phyloP scores from a whole-genome alignment of 2,797 vertebrate species.

The Pristis pectinata region DNA sequence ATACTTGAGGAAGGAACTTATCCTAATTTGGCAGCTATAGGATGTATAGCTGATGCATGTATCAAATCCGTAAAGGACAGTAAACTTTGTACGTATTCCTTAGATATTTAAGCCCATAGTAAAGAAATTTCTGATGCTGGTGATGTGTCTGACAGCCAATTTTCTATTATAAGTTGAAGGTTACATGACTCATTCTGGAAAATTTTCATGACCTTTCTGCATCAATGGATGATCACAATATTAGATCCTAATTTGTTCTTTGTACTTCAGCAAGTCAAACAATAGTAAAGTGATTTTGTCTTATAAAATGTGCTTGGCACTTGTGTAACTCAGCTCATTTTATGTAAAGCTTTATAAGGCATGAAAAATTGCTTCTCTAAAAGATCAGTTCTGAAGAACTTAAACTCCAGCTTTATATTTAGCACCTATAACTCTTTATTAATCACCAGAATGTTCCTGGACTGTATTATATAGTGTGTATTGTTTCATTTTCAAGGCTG shows the following conservation, averaged over 20 bases:
- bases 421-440: not conserved
- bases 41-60: conserved; percentile 60
- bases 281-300: not conserved
- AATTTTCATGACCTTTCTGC: not conserved
- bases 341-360: not conserved
- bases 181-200: not conserved
- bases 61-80: conserved; percentile 71
- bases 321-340: not conserved
- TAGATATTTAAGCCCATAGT: not conserved
- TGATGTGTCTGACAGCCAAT: not conserved
- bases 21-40: conserved; percentile 68
- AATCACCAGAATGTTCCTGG: not conserved
- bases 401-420: not conserved
- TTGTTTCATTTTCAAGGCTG: not conserved
- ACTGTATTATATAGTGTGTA: not conserved
- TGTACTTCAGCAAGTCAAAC: not conserved
- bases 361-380: not conserved
- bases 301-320: not conserved
- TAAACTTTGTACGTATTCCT: conserved; percentile 70
- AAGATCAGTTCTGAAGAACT: not conserved
- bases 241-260: not conserved
- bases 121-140: not conserved
- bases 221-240: not conserved
- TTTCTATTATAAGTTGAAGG: not conserved
- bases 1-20: conserved; percentile 89